Evolutionary conservation across 2,797 vertebrate species (phyloP).

Genomic region (Balearica regulorum): DNA sequence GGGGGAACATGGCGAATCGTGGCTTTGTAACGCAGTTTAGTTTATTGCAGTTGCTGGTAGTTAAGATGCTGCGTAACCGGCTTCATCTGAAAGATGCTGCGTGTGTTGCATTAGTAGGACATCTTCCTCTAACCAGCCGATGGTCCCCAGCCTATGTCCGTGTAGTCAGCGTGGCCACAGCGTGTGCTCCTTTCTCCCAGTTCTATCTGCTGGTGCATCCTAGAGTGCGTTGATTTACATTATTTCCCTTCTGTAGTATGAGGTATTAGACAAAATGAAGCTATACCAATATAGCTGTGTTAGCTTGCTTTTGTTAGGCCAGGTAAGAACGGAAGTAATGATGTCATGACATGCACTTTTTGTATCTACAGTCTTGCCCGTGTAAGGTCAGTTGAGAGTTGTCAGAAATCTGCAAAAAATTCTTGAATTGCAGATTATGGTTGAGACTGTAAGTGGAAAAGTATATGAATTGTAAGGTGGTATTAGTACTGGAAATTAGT

Average conservation of each 20-base stretch:
- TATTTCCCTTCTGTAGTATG: neutral
- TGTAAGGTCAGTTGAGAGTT: neutral
- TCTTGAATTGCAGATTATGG: neutral
- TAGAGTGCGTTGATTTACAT: neutral
- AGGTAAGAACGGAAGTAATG: neutral
- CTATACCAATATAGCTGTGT: neutral
- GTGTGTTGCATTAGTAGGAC: neutral
- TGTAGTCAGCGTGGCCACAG: neutral
- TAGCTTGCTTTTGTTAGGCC: neutral
- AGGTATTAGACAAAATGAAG: neutral
- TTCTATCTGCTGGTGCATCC: neutral
- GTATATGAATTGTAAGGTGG: neutral
- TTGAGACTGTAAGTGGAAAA: neutral
- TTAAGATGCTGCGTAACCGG: neutral
- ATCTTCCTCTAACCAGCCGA: neutral
- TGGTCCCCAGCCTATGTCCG: neutral
- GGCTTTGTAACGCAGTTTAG: neutral
- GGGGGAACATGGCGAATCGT: accelerated
- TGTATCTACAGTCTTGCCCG: accelerated
- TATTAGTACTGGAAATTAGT: neutral
- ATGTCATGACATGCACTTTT: neutral
- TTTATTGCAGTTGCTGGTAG: neutral
- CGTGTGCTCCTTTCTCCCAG: neutral
- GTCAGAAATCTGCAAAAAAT: neutral
- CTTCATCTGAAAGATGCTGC: neutral